Base-by-base conservation (phyloP, 2,797 vertebrate genomes). In the Pangasius mekongensis region DNA sequence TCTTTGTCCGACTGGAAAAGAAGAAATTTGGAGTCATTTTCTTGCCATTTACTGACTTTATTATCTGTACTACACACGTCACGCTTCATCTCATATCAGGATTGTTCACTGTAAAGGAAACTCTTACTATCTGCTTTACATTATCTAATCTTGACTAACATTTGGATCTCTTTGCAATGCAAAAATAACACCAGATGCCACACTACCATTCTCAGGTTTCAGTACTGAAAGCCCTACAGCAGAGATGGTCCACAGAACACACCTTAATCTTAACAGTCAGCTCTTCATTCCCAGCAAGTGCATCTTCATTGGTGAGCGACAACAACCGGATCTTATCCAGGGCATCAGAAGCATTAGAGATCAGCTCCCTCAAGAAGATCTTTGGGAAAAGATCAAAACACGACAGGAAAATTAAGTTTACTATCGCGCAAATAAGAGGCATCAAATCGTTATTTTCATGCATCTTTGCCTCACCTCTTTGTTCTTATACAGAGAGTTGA, bases 251-350 rank as follows among this genome's bases (percentile, higher is more conserved):
- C n/a, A 39, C 6, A 27, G 5, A 69, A 89, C 93, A 62, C 89
- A 99, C 99, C 96, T 99, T 99, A 85, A 99, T 99, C 96, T 99
- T 99, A 89, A 99, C 97, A 0, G 98, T 99, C 84, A 99, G 95
- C 90, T 99, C 98, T 91, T 99, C 98, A 6, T 99, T 99, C 90
- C 95, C 89, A 88, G 97, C 95, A 91, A 99, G 92, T 5, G 97
- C 98, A 30, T 94, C 95, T 3, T 99, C 98, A 90, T 98, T 95
- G 49, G 99, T 99, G 73, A 99, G 92, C 0, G 99, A 99, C 93
- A 99, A 93, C 91, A 99, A 91, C 62, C 98, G 95, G 91, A 99
- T 99, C 95, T 99, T 99, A 91, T 99, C 99, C 91, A 99, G 95
- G 90, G 99, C 99, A 92, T 99, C 99, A 0, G 98, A 99, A 60